Base-by-base conservation (phyloP, 2,113 vertebrate genomes). In the Misgurnus anguillicaudatus region DNA sequence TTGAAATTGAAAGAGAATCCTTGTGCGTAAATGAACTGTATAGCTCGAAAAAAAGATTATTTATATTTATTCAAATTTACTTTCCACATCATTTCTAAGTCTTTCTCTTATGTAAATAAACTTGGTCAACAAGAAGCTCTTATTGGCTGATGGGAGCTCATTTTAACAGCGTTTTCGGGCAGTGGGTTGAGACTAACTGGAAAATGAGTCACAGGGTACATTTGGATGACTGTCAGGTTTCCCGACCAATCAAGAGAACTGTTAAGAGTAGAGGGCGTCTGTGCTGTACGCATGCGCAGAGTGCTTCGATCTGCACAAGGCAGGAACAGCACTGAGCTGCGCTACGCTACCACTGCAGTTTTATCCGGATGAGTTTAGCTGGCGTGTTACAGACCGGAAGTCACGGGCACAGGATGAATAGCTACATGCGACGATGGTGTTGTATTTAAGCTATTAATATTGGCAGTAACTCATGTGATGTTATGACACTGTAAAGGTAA, bases 111-210 rank as follows among this genome's bases (percentile, higher is more conserved):
- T 64, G 62, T 64, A 64, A 64, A 64, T 64, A 64, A 13, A 38
- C 62, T 64, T 14, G 7, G 5, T 16, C 16, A 6, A 57, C 53
- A 57, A 1, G 53, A 31, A 47, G 41, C 65, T 21, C 4, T 5
- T 9, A 68, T 45, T 68, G 65, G 65, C 42, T 24, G 65, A 47
- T 9, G 10, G 17, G 13, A 68, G 65, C 3, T 24, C 62, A 11
- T 9, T 51, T 6, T 19, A 5, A 53, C 4, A 9, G 6, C 31
- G 42, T 0, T 63, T 85, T 79, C 72, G 42, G 47, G 75, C 24
- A 84, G 58, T 24, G 77, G 82, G 82, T 48, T 80, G 82, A 66
- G 80, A 80, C 51, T 84, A 60, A 84, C 82, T 68, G 85, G 82
- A 86, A 86, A 84, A 36, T 70, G 19, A 36, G 9, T 80, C 72